Percentiles rank a stretch among this genome's conserved stretches.
These are phyloP conservation scores for Ceuthmochares aereus DNA, from an alignment of 2,113 vertebrate genomes.

Conservation along the genomic window DNA sequence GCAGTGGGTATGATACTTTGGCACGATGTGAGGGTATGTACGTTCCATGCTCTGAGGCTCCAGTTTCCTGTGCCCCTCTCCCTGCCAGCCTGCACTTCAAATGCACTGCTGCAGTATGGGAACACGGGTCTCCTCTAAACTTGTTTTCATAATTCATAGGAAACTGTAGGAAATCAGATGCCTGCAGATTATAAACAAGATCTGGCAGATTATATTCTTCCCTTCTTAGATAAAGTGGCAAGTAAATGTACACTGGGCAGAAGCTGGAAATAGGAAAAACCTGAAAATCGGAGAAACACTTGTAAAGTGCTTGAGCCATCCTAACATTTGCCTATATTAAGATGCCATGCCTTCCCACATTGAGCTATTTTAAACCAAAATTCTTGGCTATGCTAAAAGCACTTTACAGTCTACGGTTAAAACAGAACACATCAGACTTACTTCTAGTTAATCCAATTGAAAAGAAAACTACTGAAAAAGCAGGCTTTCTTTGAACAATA, in stretches of 20 bases:
- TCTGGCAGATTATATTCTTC: background rate
- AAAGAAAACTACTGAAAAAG: background rate
- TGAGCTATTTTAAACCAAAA: slow-evolving; percentile 41
- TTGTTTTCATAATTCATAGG: background rate
- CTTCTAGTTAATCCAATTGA: background rate
- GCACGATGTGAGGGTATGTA: background rate
- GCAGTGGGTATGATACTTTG: background rate
- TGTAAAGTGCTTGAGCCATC: background rate
- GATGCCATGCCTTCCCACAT: background rate
- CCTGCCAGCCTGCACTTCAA: background rate
- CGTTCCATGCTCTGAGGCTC: background rate
- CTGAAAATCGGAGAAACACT: background rate
- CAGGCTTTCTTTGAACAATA: background rate
- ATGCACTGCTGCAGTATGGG: rapidly evolving
- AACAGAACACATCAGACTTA: background rate
- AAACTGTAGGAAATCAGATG: background rate
- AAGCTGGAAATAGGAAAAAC: slow-evolving; percentile 23
- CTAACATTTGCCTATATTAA: slow-evolving; percentile 33
- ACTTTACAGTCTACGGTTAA: background rate
- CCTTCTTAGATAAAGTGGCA: background rate
- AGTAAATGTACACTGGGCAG: background rate
- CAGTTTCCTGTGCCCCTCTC: background rate
- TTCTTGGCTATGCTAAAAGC: background rate
- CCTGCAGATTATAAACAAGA: background rate
- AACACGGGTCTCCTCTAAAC: background rate